Percentiles rank a stretch among this genome's conserved stretches.
Conservation (phyloP, 2,888 invertebrate species). For the Altica lythri region DNA sequence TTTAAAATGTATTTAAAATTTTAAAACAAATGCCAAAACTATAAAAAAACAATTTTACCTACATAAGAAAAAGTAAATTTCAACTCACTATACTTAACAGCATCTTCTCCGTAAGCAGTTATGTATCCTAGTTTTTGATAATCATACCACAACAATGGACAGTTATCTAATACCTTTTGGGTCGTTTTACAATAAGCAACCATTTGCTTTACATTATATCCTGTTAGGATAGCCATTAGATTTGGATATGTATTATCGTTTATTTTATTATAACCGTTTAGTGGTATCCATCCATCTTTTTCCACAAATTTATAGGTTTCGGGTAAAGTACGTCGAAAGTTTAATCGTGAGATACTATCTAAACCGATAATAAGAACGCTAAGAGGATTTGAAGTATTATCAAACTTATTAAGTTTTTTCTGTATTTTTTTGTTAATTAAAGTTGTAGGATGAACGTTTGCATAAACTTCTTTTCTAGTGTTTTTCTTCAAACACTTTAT, state of each 20-base stretch:
- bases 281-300: conserved; percentile 56
- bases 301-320: conserved; percentile 70
- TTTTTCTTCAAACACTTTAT: background rate
- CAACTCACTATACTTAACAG: too few relatives aligned
- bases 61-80: too few relatives aligned
- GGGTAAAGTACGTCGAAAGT: conserved; percentile 76
- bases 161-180: too few relatives aligned
- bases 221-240: conserved; percentile 80
- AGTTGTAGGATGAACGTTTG: conserved; percentile 61
- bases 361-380: conserved; percentile 80
- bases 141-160: too few relatives aligned
- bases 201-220: too few relatives aligned
- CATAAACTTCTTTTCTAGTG: conserved; percentile 48
- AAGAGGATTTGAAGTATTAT: background rate
- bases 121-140: too few relatives aligned
- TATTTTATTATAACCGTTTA: conserved; percentile 63
- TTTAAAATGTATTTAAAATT: too few relatives aligned
- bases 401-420: conserved; percentile 60
- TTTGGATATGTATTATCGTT: conserved; percentile 92
- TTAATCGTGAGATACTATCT: conserved; percentile 82
- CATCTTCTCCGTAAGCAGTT: too few relatives aligned
- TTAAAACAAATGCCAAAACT: too few relatives aligned
- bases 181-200: too few relatives aligned
- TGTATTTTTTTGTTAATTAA: conserved; percentile 31
- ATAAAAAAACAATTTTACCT: too few relatives aligned